Evolutionary conservation across 2,888 invertebrate species (phyloP).

Genomic region (Drosophila demipolita): DNA sequence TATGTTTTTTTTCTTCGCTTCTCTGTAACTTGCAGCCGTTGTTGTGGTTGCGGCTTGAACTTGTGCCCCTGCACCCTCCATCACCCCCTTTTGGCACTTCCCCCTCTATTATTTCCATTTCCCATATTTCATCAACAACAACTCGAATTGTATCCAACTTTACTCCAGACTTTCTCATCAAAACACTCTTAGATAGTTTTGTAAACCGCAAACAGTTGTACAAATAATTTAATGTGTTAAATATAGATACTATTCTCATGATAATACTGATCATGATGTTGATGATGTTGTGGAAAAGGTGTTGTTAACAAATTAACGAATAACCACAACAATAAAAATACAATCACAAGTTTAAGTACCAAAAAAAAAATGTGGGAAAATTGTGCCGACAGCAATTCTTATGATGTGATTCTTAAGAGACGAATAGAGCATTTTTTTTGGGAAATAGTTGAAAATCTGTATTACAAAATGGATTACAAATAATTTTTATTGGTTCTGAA

Average conservation of each 20-base stretch:
- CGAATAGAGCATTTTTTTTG: background rate
- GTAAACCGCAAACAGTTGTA: conserved; percentile 50
- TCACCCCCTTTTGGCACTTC: background rate
- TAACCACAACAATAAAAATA: conserved; percentile 14
- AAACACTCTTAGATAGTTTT: conserved; percentile 20
- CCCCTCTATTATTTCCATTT: conserved; percentile 1
- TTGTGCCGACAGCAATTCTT: background rate
- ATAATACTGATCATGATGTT: conserved; percentile 16
- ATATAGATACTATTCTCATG: conserved; percentile 23
- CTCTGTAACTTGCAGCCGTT: conserved; percentile 13
- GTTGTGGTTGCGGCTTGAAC: conserved; percentile 42
- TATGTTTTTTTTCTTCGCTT: conserved; percentile 4
- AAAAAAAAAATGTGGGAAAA: conserved; percentile 10
- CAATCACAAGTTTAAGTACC: conserved; percentile 1
- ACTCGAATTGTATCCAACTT: conserved; percentile 14
- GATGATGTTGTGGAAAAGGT: conserved; percentile 12
- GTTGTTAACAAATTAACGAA: conserved; percentile 10
- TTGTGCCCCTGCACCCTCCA: background rate
- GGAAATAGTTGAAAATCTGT: background rate
- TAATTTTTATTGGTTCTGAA: background rate
- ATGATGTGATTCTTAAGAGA: background rate
- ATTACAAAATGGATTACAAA: background rate
- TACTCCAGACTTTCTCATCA: conserved; percentile 31
- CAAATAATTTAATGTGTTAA: conserved; percentile 41
- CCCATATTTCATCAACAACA: conserved; percentile 13